These are phyloP conservation scores for Dreissena polymorpha DNA, from an alignment of 1,140 invertebrate genomes.

Conservation along the genomic window DNA sequence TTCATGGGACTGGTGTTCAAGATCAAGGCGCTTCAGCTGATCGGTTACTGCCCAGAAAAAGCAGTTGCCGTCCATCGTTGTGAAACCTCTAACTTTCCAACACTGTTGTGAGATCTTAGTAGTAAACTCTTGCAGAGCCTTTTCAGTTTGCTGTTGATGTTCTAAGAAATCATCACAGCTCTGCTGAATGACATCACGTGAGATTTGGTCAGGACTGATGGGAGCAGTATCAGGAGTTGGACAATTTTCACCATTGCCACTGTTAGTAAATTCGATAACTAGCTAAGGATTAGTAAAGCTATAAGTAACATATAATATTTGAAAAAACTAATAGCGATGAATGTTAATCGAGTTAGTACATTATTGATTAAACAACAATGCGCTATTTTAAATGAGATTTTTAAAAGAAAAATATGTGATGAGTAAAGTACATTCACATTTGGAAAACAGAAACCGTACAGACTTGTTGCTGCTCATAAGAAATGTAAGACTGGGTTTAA, in stretches of 20 bases:
- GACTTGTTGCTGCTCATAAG: neutral
- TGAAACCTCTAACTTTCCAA: neutral
- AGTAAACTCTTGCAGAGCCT: slow-evolving; percentile 10
- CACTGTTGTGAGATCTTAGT: slow-evolving; percentile 12
- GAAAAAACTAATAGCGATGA: too few species aligned
- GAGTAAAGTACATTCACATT: too few species aligned
- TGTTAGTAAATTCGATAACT: neutral
- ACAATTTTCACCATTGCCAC: slow-evolving; percentile 7
- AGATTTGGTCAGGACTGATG: neutral
- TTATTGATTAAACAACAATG: too few species aligned
- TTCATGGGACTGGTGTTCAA: too few species aligned
- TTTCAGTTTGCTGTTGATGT: neutral
- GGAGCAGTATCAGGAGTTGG: slow-evolving; percentile 1
- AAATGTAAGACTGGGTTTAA: neutral
- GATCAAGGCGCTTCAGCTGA: too few species aligned
- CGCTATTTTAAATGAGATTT: too few species aligned
- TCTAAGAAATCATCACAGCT: neutral
- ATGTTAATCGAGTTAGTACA: too few species aligned
- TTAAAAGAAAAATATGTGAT: too few species aligned
- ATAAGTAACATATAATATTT: too few species aligned
- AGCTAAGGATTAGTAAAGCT: neutral
- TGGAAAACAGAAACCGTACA: neutral
- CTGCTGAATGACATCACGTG: neutral
- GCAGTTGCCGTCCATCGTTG: slow-evolving; percentile 24
- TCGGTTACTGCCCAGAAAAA: too few species aligned